Percentiles rank a stretch among this genome's conserved stretches.
Conservation (phyloP, 1,140 invertebrate genomes). For the Elysia chlorotica region DNA sequence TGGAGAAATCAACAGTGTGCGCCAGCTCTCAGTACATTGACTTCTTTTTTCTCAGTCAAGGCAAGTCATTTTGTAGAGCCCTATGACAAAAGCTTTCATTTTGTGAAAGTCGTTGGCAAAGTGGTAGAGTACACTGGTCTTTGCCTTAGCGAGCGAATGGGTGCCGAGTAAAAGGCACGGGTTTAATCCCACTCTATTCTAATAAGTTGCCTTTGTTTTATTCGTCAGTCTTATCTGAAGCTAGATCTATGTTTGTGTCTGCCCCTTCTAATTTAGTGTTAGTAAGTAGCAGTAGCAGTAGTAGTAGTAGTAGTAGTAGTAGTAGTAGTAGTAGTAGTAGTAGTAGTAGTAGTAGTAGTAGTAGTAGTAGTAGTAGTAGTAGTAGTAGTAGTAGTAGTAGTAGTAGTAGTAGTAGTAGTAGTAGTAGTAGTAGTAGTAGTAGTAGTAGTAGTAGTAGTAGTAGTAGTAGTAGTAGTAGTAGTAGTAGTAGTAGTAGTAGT, state of each 20-base stretch:
- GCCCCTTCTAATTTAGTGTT: too few relatives aligned
- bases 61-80: too few relatives aligned
- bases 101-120: too few relatives aligned
- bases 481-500: constrained; percentile 1
- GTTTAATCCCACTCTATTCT: background rate
- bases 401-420: constrained; percentile 1
- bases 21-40: too few relatives aligned
- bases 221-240: background rate
- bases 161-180: background rate
- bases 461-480: background rate
- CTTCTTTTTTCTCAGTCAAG: too few relatives aligned
- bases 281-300: background rate
- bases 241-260: too few relatives aligned
- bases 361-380: background rate
- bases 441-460: constrained; percentile 1
- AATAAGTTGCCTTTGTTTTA: background rate
- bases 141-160: background rate
- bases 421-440: background rate
- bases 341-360: background rate
- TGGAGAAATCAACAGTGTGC: too few relatives aligned
- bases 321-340: constrained; percentile 1
- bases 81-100: too few relatives aligned
- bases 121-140: background rate
- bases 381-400: constrained; percentile 3
- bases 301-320: background rate